Conservation (phyloP, 2,888 invertebrate species). For the Temnothorax unifasciatus region DNA sequence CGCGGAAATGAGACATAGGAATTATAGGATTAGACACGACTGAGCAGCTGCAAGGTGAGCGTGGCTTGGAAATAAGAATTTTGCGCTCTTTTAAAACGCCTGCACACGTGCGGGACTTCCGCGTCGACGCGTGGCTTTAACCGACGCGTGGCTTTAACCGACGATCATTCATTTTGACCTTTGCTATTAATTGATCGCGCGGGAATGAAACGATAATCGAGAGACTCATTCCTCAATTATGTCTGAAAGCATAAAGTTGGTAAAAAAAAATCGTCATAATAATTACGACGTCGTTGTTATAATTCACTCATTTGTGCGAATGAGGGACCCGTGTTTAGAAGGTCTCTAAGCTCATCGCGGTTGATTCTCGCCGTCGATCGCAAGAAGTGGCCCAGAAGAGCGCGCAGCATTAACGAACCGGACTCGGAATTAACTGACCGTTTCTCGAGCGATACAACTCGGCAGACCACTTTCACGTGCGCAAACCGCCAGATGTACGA, state of each 20-base stretch:
- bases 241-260: not conserved
- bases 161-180: not conserved
- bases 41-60: constrained; percentile 74
- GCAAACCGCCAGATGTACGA: constrained; percentile 80
- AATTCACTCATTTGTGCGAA: not conserved
- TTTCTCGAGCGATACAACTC: constrained; percentile 64
- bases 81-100: not conserved
- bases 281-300: not conserved
- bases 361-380: not conserved
- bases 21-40: constrained; percentile 63
- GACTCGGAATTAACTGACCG: constrained; percentile 83
- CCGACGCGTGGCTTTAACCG: not conserved
- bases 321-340: not conserved
- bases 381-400: constrained; percentile 51
- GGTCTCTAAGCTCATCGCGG: not conserved
- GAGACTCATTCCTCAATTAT: not conserved
- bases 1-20: constrained; percentile 69
- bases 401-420: constrained; percentile 77
- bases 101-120: not conserved
- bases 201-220: not conserved
- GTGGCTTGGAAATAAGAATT: not conserved
- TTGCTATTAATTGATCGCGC: not conserved
- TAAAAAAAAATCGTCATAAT: not conserved
- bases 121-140: not conserved
- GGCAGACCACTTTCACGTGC: constrained; percentile 83